These are phyloP conservation scores for Manis javanica DNA, from an alignment of 2,797 vertebrate genomes.

Conservation along the genomic window DNA sequence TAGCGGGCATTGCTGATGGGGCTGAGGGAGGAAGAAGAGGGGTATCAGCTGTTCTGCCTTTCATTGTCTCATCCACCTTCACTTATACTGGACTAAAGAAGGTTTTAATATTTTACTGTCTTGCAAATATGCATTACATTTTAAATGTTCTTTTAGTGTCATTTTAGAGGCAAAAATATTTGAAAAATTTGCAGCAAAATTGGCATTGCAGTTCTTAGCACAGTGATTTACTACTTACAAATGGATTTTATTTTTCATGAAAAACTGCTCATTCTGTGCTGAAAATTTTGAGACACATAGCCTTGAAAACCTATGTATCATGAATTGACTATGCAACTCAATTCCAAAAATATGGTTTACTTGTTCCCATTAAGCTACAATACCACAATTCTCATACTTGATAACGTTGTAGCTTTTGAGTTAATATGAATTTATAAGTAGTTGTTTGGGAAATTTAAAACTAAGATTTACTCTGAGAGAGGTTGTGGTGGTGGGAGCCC, in stretches of 20 bases:
- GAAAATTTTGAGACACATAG: background rate
- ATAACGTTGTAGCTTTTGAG: background rate
- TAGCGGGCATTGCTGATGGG: rapidly evolving
- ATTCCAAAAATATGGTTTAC: background rate
- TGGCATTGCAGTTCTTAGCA: background rate
- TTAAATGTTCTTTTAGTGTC: background rate
- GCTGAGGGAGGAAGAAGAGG: background rate
- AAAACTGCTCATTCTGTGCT: background rate
- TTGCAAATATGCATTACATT: background rate
- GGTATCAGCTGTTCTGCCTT: rapidly evolving
- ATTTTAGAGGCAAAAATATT: slow-evolving; percentile 3
- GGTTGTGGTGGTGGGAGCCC: too few relatives aligned
- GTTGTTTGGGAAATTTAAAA: background rate
- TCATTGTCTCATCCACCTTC: background rate
- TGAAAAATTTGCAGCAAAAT: background rate
- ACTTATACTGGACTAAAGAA: background rate
- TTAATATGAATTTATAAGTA: background rate
- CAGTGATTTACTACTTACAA: background rate
- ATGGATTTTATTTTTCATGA: background rate
- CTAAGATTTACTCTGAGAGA: background rate
- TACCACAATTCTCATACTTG: background rate
- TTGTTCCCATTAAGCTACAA: background rate
- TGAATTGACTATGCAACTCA: background rate
- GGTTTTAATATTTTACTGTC: background rate
- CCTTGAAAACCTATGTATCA: background rate